Evolutionary conservation across 2,888 invertebrate genomes (phyloP).

Genomic region (Drosophila cognata): DNA sequence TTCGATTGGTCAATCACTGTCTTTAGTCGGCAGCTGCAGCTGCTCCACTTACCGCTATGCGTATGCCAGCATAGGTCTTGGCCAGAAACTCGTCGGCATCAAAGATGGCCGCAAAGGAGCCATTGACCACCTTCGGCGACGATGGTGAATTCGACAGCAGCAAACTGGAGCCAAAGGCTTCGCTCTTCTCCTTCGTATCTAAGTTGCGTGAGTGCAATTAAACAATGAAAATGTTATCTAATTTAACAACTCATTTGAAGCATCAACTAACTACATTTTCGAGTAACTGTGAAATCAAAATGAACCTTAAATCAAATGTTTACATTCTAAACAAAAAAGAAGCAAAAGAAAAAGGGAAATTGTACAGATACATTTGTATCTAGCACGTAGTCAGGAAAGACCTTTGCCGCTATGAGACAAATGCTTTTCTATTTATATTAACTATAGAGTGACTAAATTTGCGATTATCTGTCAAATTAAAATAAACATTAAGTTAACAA

Average conservation of each 20-base stretch:
- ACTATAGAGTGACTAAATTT: too few relatives aligned
- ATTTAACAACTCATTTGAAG: neutral
- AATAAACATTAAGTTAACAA: neutral
- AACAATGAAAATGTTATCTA: neutral
- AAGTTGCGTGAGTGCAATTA: neutral
- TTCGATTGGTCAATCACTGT: neutral
- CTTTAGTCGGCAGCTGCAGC: too few relatives aligned
- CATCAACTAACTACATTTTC: neutral
- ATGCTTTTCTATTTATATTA: neutral
- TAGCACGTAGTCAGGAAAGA: neutral
- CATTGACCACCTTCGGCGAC: constrained; percentile 98
- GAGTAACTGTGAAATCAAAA: neutral
- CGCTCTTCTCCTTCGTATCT: constrained; percentile 93
- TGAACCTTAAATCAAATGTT: neutral
- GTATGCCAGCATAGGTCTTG: constrained; percentile 84
- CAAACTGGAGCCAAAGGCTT: constrained; percentile 96
- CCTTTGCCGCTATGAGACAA: neutral
- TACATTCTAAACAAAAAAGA: too few relatives aligned
- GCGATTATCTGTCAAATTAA: neutral
- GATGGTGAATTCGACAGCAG: constrained; percentile 97
- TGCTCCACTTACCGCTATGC: constrained; percentile 82
- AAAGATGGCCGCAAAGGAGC: constrained; percentile 96
- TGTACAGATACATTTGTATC: neutral
- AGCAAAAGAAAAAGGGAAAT: neutral
- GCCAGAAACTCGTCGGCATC: constrained; percentile 87